Conservation (phyloP, 92 coral and sea anemone species). For the Parazoanthus atlanticus region DNA sequence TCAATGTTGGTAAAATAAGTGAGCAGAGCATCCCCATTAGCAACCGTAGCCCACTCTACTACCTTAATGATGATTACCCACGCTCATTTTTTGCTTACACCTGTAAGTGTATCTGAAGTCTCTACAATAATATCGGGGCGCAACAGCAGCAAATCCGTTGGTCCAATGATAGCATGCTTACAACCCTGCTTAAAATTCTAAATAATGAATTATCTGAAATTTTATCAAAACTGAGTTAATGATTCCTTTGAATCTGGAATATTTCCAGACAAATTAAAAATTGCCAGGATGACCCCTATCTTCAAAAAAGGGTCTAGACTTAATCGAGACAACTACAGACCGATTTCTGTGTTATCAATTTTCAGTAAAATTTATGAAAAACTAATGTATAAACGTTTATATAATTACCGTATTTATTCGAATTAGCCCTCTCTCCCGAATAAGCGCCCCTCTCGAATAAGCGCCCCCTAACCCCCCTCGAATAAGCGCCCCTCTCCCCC, state of each 20-base stretch:
- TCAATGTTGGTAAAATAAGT: slow-evolving; percentile 4
- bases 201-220: slow-evolving; percentile 23
- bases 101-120: slow-evolving; percentile 37
- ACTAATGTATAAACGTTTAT: too few relatives aligned
- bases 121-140: slow-evolving; percentile 25
- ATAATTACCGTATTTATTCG: too few relatives aligned
- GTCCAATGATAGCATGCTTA: slow-evolving; percentile 52
- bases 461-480: too few relatives aligned
- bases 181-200: slow-evolving; percentile 31
- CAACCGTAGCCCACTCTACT: slow-evolving; percentile 23
- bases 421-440: too few relatives aligned
- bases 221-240: slow-evolving; percentile 38
- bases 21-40: slow-evolving; percentile 32
- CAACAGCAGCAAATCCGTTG: slow-evolving; percentile 43
- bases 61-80: slow-evolving; percentile 35
- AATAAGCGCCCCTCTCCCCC: too few relatives aligned
- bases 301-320: slow-evolving; percentile 6
- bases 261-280: slow-evolving; percentile 44
- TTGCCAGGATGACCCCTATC: slow-evolving; percentile 22
- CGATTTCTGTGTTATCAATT: slow-evolving; percentile 3
- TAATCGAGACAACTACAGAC: slow-evolving; percentile 38
- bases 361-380: too few relatives aligned
- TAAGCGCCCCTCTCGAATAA: too few relatives aligned
- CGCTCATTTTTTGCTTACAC: slow-evolving; percentile 36
- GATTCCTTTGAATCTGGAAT: slow-evolving; percentile 49